A percentile compares a stretch with the other conserved stretches of the same genome.
Evolutionary conservation across 2,797 vertebrate genomes (phyloP).

Genomic region (Choloepus didactylus): DNA sequence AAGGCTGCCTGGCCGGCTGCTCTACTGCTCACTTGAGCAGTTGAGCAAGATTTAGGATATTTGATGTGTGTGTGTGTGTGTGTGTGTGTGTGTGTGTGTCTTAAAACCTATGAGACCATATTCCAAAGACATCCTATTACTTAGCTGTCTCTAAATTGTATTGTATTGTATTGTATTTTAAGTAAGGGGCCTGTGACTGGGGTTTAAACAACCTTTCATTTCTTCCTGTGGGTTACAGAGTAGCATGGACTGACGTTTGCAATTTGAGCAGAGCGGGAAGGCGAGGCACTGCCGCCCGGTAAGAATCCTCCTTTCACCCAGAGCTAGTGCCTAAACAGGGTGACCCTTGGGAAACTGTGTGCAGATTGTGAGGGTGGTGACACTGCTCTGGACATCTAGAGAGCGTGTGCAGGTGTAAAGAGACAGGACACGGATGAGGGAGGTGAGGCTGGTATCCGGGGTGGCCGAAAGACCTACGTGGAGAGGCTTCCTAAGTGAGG

Average conservation of each 20-base stretch:
- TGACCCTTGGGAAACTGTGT: background rate
- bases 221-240: rapidly evolving
- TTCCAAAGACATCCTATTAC: background rate
- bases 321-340: rapidly evolving
- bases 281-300: rapidly evolving
- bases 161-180: background rate
- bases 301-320: background rate
- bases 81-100: background rate
- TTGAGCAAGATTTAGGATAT: background rate
- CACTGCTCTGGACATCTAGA: background rate
- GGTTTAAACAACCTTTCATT: too few relatives aligned
- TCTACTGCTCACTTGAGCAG: background rate
- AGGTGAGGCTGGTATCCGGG: rapidly evolving
- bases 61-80: background rate
- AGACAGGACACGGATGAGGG: background rate
- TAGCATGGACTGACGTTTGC: rapidly evolving
- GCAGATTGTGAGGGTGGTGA: background rate
- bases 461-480: too few relatives aligned
- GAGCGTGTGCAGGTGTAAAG: background rate
- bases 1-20: too few relatives aligned
- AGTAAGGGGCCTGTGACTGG: background rate
- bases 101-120: background rate
- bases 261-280: background rate
- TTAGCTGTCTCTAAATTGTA: background rate
- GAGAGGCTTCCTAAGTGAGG: too few relatives aligned